Base-by-base conservation (phyloP, 1,140 invertebrate species). In the Doryteuthis pealeii region DNA sequence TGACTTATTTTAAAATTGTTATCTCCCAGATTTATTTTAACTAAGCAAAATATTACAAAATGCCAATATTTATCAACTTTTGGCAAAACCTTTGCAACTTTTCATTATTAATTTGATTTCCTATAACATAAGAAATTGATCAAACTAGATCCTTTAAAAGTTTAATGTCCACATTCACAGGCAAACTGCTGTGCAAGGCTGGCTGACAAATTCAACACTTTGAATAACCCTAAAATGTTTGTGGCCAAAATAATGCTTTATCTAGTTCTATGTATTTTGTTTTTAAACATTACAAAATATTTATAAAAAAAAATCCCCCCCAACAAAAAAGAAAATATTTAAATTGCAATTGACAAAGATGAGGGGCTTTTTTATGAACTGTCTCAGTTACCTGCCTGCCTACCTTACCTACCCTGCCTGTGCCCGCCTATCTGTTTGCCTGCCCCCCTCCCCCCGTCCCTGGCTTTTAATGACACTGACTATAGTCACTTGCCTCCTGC, bases 401-500 rank as follows among this genome's bases (percentile, higher is more conserved):
- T n/a, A 28, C 54, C 18, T 22, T 22, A 62, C 54, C 26, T 22
- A 62, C 54, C 45, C 45, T 49, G 45, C 54, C 54, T 62, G 22
- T 22, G 18, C 54, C 26, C 5, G 18, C 54, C 26, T 28, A 6
- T 28, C 18, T 28, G 18, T 18, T 22, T 22, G 10, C 18, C 12
- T 28, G 10, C 26, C 54, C 54, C 18, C 26, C 54, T 22, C 54
- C 54, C 54, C 6, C 10, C 12, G 5, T 6, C 22, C 54, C 26
- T 62, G 18, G 26, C 54, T 62, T 22, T n/a, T 28, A 22, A 6
- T 62, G 54, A 40, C 35, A 40, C 35, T 40, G 35, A 62, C 54
- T 22, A 62, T n/a, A 62, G 54, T 62, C 54, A 62, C 54, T 62
- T 62, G 54, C 54, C 54, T 62, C 54, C 54, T 62, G 54, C 54